phyloP scores from a whole-genome alignment of 1,140 invertebrate genomes.

The Trachymyrmex cornetzi region DNA sequence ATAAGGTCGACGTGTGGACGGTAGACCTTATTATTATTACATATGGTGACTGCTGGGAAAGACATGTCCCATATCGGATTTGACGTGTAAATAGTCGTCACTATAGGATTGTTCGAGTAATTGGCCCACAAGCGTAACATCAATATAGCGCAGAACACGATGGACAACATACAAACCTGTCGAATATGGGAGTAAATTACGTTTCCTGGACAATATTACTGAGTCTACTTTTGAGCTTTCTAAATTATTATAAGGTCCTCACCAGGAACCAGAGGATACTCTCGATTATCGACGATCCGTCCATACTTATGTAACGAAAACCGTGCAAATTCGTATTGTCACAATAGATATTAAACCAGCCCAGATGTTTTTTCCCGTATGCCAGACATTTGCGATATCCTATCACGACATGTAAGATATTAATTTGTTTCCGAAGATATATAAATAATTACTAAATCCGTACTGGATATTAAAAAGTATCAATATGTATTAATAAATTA shows the following conservation, averaged over 20 bases:
- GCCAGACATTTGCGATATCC: neutral
- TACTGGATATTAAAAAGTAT: neutral
- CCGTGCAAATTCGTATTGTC: constrained; percentile 75
- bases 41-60: constrained; percentile 82
- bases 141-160: constrained; percentile 70
- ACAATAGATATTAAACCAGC: constrained; percentile 63
- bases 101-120: constrained; percentile 78
- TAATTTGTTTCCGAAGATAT: neutral
- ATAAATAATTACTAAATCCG: neutral
- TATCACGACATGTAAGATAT: neutral
- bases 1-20: constrained; percentile 71
- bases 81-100: constrained; percentile 78
- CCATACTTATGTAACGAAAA: constrained; percentile 72
- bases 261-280: constrained; percentile 72
- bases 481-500: neutral
- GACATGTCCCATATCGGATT: constrained; percentile 78
- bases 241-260: neutral
- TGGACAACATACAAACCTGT: constrained; percentile 71
- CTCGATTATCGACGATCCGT: constrained; percentile 56
- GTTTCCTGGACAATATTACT: neutral
- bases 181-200: neutral
- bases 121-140: constrained; percentile 78
- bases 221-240: neutral
- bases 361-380: neutral
- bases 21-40: constrained; percentile 82